Conservation (phyloP, 2,888 invertebrate genomes). For the Diaphora mendica region DNA sequence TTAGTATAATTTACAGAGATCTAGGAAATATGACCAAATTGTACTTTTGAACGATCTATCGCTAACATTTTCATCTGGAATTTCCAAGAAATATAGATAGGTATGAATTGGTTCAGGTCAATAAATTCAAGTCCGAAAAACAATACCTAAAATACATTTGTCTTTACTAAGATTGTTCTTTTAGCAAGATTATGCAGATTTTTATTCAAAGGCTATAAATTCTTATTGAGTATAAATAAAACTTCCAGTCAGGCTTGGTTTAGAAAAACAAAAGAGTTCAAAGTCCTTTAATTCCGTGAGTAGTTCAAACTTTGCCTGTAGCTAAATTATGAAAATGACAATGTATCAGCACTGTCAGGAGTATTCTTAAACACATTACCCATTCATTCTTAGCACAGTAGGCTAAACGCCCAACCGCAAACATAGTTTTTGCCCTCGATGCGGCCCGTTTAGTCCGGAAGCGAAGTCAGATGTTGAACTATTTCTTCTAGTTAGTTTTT, state of each 20-base stretch:
- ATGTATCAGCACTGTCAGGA: background rate
- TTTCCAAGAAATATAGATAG: background rate
- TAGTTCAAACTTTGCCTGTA: background rate
- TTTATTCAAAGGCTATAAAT: background rate
- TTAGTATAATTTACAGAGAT: background rate
- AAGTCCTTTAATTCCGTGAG: background rate
- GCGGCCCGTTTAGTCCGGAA: constrained; percentile 75
- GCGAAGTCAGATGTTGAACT: constrained; percentile 65
- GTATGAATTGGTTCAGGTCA: background rate
- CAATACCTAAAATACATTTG: background rate
- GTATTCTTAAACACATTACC: background rate
- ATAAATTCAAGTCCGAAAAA: background rate
- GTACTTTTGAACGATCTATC: no score
- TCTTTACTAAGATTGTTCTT: background rate
- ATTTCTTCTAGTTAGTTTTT: constrained; percentile 70
- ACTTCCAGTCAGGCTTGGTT: background rate
- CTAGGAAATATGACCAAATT: background rate
- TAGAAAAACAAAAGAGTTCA: background rate
- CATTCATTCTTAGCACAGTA: constrained; percentile 13
- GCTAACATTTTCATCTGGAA: background rate
- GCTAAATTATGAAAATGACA: background rate
- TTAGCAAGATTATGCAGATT: background rate
- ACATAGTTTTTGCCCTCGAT: constrained; percentile 59
- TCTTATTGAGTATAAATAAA: background rate
- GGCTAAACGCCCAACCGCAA: constrained; percentile 19